Conservation (phyloP, 1,140 invertebrate genomes). For the Halictus rubicundus region DNA sequence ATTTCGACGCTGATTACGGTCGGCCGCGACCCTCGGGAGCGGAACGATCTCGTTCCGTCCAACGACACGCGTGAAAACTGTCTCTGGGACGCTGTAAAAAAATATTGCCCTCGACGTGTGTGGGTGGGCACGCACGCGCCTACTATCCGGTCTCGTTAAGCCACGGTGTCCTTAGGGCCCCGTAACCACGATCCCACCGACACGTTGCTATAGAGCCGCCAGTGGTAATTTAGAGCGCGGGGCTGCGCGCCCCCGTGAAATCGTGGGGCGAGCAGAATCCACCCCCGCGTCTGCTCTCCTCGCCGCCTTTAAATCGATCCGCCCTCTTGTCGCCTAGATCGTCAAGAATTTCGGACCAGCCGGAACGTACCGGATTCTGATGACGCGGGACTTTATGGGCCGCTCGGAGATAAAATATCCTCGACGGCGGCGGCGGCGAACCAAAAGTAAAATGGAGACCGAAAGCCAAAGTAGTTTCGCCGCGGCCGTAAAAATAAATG, state of each 20-base stretch:
- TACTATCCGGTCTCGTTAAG: conserved; percentile 42
- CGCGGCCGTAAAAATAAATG: too few species aligned
- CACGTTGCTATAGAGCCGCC: neutral
- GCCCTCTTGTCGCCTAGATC: neutral
- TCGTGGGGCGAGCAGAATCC: neutral
- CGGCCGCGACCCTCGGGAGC: neutral
- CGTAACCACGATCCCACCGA: neutral
- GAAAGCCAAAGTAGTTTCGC: too few species aligned
- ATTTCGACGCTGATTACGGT: conserved; percentile 37
- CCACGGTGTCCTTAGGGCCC: conserved; percentile 10
- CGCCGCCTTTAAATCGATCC: conserved; percentile 1
- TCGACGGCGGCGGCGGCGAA: too few species aligned
- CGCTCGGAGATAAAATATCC: too few species aligned
- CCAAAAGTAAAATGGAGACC: too few species aligned
- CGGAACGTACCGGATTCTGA: too few species aligned
- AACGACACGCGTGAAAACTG: conserved; percentile 1
- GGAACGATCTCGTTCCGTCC: conserved; percentile 15
- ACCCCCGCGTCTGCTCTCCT: neutral
- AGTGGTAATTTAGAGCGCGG: conserved; percentile 2
- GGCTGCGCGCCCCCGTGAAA: neutral
- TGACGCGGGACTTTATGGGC: too few species aligned
- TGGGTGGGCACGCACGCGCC: conserved; percentile 27
- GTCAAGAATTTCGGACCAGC: neutral
- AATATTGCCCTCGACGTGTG: conserved; percentile 31
- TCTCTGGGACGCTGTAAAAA: conserved; percentile 38